Base-by-base conservation (phyloP, 2,888 invertebrate species). In the Margaritifera margaritifera region DNA sequence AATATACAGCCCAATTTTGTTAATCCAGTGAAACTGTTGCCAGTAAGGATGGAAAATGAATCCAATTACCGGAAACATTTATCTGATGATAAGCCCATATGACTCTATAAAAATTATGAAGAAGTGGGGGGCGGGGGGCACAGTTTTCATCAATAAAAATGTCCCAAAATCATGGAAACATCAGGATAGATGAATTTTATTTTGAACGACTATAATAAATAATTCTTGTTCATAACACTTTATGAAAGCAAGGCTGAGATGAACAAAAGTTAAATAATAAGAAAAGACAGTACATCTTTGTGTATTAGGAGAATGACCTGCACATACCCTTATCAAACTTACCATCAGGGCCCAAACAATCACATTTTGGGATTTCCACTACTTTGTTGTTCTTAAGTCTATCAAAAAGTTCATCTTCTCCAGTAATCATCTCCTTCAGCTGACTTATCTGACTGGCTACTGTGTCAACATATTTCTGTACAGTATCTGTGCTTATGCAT, bases 321-420 rank as follows among this genome's bases (percentile, higher is more conserved):
- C 11, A 42, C 11, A 11, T 42, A 42, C 11, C 11, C 3, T 59
- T n/a, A 22, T 59, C 22, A 22, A 56, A 82, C 91, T 91, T 89
- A 92, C 92, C 91, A 90, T 95, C 94, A 86, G 81, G 80, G 18
- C 96, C 96, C 90, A 96, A 95, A 91, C 97, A 97, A 89, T 94
- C 93, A 91, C 96, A 97, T 85, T 94, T 93, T n/a, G 96, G 96
- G 73, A 95, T 94, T 91, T 96, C 95, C 65, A 94, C 94, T 88
- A 95, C 92, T 50, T 93, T 92, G 89, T 94, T 94, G 85, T 92
- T 93, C 88, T 92, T 92, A 76, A 92, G 87, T 77, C 92, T 91
- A 74, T 91, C 91, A 79, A 88, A 89, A 20, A 80, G 79, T 8
- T 74, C 72, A 53, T 80, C 71, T 18, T 78, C 68, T 20, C 76